Conservation (phyloP, 2,888 invertebrate genomes). For the Leptarthrus brevirostris region DNA sequence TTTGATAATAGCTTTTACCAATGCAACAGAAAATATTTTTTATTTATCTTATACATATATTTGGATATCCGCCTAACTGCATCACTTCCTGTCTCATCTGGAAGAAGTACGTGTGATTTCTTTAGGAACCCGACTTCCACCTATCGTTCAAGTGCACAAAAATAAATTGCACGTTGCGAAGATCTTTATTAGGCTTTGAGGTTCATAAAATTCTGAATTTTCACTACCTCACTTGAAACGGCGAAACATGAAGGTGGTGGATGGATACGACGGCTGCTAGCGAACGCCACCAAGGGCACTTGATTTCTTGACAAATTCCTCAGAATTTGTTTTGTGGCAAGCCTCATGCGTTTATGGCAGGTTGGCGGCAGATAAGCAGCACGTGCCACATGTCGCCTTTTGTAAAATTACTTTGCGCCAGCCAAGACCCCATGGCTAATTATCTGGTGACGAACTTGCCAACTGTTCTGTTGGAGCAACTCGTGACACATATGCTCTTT, state of each 20-base stretch:
- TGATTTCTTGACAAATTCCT: neutral
- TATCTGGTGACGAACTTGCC: constrained; percentile 26
- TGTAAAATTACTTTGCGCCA: neutral
- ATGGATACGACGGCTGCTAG: neutral
- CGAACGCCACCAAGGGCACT: neutral
- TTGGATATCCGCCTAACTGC: too few species aligned
- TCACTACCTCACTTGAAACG: neutral
- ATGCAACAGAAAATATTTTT: too few species aligned
- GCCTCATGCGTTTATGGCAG: neutral
- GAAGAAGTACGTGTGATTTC: neutral
- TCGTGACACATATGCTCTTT: constrained; percentile 1
- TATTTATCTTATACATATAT: too few species aligned
- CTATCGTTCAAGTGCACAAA: neutral
- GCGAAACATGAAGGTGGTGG: neutral
- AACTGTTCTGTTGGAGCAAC: neutral
- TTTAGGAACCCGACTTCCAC: neutral
- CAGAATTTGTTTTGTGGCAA: neutral
- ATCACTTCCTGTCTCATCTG: neutral
- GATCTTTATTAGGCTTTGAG: constrained; percentile 10
- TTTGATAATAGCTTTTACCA: too few species aligned
- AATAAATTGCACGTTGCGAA: neutral
- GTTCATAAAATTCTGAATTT: neutral
- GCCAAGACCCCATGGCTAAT: constrained; percentile 15
- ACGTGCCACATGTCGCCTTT: constrained; percentile 21
- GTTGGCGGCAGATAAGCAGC: constrained; percentile 1